Evolutionary conservation across 2,113 vertebrate species (phyloP).

Genomic region (Aspidoscelis tigris): DNA sequence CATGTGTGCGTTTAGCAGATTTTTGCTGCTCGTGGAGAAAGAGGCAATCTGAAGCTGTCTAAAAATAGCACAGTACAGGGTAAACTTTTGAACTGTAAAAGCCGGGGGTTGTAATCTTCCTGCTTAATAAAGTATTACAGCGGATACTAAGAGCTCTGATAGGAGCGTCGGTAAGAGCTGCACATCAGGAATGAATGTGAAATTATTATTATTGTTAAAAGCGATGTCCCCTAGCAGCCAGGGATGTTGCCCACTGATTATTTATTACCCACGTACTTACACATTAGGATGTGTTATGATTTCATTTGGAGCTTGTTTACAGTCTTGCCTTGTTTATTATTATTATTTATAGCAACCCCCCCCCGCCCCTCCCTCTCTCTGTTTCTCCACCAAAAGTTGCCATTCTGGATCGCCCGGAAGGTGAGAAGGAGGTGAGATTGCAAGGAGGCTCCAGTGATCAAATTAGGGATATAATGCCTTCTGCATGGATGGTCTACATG

Average conservation of each 20-base stretch:
- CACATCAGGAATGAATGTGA: conserved; percentile 46
- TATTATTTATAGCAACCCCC: neutral
- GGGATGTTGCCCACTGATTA: neutral
- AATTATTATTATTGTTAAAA: conserved; percentile 22
- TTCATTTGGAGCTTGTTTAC: neutral
- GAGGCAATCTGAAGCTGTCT: conserved; percentile 53
- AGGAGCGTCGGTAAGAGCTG: conserved; percentile 38
- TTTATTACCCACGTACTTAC: conserved; percentile 10
- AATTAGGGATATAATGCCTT: neutral
- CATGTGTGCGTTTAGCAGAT: neutral
- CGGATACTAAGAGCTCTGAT: conserved; percentile 65
- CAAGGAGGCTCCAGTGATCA: neutral
- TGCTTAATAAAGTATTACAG: conserved; percentile 70
- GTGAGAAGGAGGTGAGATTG: too few species aligned
- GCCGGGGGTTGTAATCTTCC: conserved; percentile 73
- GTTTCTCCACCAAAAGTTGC: too few species aligned
- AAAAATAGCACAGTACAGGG: conserved; percentile 67
- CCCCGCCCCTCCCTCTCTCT: too few species aligned
- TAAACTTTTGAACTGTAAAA: conserved; percentile 76
- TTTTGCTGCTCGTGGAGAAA: conserved; percentile 33
- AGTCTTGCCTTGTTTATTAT: neutral
- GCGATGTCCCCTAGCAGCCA: neutral
- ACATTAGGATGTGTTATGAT: neutral
- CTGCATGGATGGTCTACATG: neutral
- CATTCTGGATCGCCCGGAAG: neutral